These are phyloP conservation scores for Flexamia atlantica DNA, from an alignment of 2,888 invertebrate genomes.

Conservation along the genomic window DNA sequence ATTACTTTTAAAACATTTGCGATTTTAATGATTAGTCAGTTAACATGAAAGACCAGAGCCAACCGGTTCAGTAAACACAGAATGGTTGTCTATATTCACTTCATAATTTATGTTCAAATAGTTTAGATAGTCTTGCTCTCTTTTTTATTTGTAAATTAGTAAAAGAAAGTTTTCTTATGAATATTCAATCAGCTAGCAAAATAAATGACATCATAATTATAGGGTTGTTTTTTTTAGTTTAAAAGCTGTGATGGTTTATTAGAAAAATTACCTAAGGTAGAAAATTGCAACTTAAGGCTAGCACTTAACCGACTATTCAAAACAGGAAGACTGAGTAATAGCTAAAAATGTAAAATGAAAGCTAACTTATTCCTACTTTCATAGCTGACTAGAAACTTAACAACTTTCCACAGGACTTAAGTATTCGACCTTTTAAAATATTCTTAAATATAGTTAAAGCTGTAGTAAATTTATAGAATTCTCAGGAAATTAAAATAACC, in stretches of 20 bases:
- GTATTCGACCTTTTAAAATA: not conserved
- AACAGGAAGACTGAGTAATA: constrained; percentile 5
- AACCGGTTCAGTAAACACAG: too few species aligned
- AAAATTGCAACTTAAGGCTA: constrained; percentile 6
- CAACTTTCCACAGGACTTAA: not conserved
- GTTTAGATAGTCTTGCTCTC: too few species aligned
- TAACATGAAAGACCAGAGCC: too few species aligned
- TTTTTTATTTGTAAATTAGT: too few species aligned
- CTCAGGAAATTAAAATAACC: not conserved
- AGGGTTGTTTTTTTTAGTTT: not conserved
- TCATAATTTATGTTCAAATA: too few species aligned
- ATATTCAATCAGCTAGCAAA: too few species aligned
- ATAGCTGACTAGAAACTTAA: not conserved
- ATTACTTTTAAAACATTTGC: too few species aligned
- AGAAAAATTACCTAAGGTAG: not conserved
- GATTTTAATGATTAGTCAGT: too few species aligned
- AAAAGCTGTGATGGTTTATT: not conserved
- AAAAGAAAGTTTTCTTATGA: too few species aligned
- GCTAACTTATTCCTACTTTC: constrained; percentile 1
- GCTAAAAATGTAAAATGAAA: constrained; percentile 3
- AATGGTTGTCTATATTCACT: too few species aligned
- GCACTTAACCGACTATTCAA: not conserved
- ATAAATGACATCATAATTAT: too few species aligned
- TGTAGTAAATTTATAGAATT: not conserved
- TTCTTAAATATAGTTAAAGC: not conserved